Evolutionary conservation across 2,113 vertebrate genomes (phyloP).

Genomic region (Numida meleagris): DNA sequence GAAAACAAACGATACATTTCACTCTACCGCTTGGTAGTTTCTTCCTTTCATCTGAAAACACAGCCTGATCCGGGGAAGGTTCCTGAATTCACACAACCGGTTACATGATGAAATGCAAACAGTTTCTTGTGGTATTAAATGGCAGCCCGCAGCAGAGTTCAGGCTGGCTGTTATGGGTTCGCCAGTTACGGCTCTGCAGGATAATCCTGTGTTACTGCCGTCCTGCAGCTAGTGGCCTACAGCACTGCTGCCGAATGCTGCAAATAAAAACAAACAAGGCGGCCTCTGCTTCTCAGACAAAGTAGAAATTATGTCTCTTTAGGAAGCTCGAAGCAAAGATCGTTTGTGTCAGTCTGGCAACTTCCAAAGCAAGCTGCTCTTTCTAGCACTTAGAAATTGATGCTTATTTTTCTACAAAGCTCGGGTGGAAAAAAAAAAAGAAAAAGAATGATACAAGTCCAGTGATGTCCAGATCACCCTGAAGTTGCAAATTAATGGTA

Average conservation of each 20-base stretch:
- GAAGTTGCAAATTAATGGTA: slow-evolving; percentile 34
- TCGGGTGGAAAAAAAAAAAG: not conserved
- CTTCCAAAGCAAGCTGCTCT: slow-evolving; percentile 48
- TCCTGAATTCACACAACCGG: slow-evolving; percentile 53
- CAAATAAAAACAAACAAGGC: slow-evolving; percentile 73
- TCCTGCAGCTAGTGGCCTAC: slow-evolving; percentile 66
- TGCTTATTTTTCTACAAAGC: slow-evolving; percentile 56
- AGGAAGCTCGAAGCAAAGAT: slow-evolving; percentile 58
- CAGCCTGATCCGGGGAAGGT: slow-evolving; percentile 43
- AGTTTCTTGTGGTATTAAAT: slow-evolving; percentile 64
- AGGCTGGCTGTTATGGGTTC: slow-evolving; percentile 62
- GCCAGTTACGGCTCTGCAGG: slow-evolving; percentile 61
- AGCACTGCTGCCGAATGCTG: slow-evolving; percentile 64
- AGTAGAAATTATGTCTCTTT: slow-evolving; percentile 48
- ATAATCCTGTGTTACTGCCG: slow-evolving; percentile 70
- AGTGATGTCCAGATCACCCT: not conserved
- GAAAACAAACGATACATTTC: slow-evolving; percentile 59
- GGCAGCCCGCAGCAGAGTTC: slow-evolving; percentile 65
- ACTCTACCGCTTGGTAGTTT: slow-evolving; percentile 43
- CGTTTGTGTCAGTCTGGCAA: not conserved
- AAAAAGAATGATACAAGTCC: not conserved
- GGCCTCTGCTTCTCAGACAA: slow-evolving; percentile 37
- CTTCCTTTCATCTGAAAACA: slow-evolving; percentile 62
- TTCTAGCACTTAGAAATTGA: not conserved
- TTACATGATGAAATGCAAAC: slow-evolving; percentile 69